Base-by-base conservation (phyloP, 2,797 vertebrate genomes). In the Silurus aristotelis region DNA sequence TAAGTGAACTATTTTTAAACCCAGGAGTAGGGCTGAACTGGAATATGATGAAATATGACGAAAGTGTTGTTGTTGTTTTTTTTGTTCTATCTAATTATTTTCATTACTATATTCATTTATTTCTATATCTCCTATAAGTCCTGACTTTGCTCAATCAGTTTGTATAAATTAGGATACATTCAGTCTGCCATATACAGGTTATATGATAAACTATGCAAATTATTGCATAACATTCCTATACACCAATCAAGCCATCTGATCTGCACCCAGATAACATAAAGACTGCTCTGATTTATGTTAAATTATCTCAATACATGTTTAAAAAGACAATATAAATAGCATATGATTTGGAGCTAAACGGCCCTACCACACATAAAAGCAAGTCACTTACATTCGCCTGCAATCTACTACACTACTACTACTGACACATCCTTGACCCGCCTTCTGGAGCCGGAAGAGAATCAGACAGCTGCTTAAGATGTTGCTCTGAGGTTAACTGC, bases 381-480 rank as follows among this genome's bases (percentile, higher is more conserved):
- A 66, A 63, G 43, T 73, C 76, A 83, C 52, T 86, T 84, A 61
- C 78, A 70, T 82, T 80, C 64, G 76, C 81, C 76, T 78, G 58
- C 76, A 78, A 78, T 61, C 73, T n/a, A 73, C 76, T 85, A 87
- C 83, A 81, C 75, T 52, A 64, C 75, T 52, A 64, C 14, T 78
- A 27, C 48, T 68, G 87, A 88, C 87, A 86, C 48, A 80, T 84
- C 87, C 81, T 85, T 86, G 85, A 83, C 73, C 55, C 58, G 63
- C 38, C 67, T 63, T 86, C 73, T 72, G 60, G 76, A 84, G 86
- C 38, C 87, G 88, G 78, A 89, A 88, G 77, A 78, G 38, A 68
- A 84, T n/a, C 38, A n/a, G 56, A 85, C 88, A 88, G 88, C 85
- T 88, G 88, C 72, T 84, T 83, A 86, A 85, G 84, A 88, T 86